Evolutionary conservation across 2,797 vertebrate genomes (phyloP), one percentile per base, ranked within the genome.

Genomic region (Pseudopleuronectes americanus): DNA sequence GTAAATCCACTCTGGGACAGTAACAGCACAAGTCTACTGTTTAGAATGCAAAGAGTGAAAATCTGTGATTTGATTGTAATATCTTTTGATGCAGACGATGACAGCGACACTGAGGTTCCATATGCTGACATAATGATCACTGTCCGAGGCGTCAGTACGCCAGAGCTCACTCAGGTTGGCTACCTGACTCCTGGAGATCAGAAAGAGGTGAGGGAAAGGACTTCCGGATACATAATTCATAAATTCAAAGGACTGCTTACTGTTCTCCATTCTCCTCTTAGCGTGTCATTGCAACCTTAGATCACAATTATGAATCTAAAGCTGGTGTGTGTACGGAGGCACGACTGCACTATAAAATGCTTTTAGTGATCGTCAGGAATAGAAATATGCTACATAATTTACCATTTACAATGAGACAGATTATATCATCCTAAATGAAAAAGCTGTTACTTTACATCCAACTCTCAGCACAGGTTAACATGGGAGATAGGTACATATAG

Each of bases 61-160:
- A 45, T 43, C 53, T 22, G n/a, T 78, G 7, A 68, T 41, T 14
- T 36, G 66, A 1, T 53, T 19, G 8, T 57, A 0, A 45, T 69
- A 68, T 64, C 17, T 71, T 71, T 71, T 77, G 38, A 31, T 22
- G 23, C 80, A 95, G 94, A 94, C 38, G 80, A 76, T n/a, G 90
- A 92, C 57, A 93, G 92, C 24, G 93, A 94, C 67, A 88, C 89
- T n/a, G 95, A 95, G 73, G 94, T 95, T 52, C 92, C 94, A 6
- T 95, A 95, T 45, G 95, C 95, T 41, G 95, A 95, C 75, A 95
- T 95, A 45, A 88, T 95, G 77, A 95, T 95, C 74, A 91, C 93
- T 8, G 84, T 94, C 36, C 88, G 93, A 71, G 94, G 93, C 5
- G 83, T 92, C 79, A 95, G 94, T 26, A 92, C 92, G 61, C 94